These are phyloP conservation scores for Corythaixoides concolor DNA, from an alignment of 2,113 vertebrate genomes.

Conservation along the genomic window DNA sequence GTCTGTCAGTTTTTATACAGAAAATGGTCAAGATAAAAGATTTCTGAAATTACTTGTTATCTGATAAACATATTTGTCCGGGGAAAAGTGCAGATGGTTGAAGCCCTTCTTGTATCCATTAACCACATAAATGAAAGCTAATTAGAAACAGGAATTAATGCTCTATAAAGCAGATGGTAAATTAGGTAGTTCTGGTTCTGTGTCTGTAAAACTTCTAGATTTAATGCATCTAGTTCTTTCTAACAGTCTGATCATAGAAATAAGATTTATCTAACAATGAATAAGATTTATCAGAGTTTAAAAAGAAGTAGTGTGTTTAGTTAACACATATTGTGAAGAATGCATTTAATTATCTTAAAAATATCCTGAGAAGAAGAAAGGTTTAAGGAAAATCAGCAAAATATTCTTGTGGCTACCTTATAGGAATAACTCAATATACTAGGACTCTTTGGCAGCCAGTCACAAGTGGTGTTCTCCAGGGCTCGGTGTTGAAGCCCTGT, in stretches of 20 bases:
- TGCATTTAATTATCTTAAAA: neutral
- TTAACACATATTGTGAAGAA: neutral
- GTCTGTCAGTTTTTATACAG: neutral
- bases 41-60: neutral
- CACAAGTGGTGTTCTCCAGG: too few species aligned
- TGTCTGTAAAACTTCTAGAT: neutral
- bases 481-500: too few species aligned
- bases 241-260: neutral
- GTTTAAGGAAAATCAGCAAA: neutral
- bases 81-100: neutral
- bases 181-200: neutral
- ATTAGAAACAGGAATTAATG: neutral
- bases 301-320: neutral
- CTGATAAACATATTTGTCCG: neutral
- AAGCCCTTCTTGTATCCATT: neutral
- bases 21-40: neutral
- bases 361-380: neutral
- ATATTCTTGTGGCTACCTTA: neutral
- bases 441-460: neutral
- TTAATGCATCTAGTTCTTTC: neutral
- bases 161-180: neutral
- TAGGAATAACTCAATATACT: neutral
- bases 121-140: neutral
- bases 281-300: neutral
- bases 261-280: neutral